These are phyloP conservation scores for Lutjanus campechanus DNA, from an alignment of 2,797 vertebrate genomes.

Conservation along the genomic window DNA sequence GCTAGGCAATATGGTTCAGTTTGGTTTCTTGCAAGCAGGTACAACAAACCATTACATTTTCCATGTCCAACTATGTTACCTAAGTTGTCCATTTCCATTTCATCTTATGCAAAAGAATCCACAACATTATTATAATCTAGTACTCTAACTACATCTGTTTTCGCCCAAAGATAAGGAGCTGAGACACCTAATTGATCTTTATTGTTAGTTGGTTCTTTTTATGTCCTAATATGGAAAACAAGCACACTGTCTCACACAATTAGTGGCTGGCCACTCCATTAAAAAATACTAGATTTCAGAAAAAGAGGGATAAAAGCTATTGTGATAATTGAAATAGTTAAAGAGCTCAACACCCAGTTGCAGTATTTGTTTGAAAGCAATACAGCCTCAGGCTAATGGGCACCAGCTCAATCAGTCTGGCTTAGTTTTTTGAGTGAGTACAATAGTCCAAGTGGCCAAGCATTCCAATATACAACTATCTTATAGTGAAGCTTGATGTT, in stretches of 20 bases:
- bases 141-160: neutral
- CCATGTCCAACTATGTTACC: conserved; percentile 10
- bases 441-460: neutral
- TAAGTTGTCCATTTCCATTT: neutral
- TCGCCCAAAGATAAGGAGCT: neutral
- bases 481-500: neutral
- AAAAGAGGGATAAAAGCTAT: neutral
- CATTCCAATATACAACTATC: neutral
- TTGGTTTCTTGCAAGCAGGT: neutral
- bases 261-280: neutral
- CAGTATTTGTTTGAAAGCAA: neutral
- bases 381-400: neutral
- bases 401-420: too few relatives aligned
- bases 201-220: neutral
- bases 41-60: conserved; percentile 17
- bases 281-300: neutral
- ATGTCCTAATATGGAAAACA: neutral
- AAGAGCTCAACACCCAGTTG: neutral
- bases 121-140: neutral
- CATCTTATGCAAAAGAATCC: neutral
- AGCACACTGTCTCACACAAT: neutral
- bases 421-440: neutral
- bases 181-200: neutral
- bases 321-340: neutral
- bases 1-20: neutral